These are phyloP conservation scores for Brotula barbata DNA, from an alignment of 2,797 vertebrate genomes.

Conservation along the genomic window DNA sequence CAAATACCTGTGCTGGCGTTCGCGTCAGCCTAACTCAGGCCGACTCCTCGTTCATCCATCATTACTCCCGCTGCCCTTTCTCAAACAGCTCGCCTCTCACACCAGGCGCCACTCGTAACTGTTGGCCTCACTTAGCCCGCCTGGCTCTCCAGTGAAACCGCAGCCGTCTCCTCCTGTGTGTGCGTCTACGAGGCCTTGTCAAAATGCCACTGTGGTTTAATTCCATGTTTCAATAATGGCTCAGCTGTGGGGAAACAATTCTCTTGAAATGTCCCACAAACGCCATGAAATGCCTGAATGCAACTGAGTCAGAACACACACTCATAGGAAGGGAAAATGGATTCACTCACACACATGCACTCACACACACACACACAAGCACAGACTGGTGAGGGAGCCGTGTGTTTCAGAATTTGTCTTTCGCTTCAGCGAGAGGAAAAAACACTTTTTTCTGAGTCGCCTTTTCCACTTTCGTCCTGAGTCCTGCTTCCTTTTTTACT, in stretches of 20 bases:
- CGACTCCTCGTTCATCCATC: neutral
- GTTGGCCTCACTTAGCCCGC: conserved; percentile 50
- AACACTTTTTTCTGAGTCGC: conserved; percentile 59
- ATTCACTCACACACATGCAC: conserved; percentile 1
- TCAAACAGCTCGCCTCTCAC: conserved; percentile 47
- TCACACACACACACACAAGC: neutral
- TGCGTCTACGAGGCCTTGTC: conserved; percentile 55
- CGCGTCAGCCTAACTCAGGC: conserved; percentile 5
- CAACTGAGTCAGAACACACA: conserved; percentile 26
- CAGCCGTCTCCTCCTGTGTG: conserved; percentile 53
- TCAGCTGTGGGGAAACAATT: conserved; percentile 44
- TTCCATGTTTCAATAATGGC: conserved; percentile 59
- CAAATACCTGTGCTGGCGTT: conserved; percentile 26
- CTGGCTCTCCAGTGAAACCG: conserved; percentile 58
- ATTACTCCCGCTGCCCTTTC: conserved; percentile 20
- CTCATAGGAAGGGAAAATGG: conserved; percentile 14
- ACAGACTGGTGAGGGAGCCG: conserved; percentile 19
- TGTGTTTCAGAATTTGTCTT: conserved; percentile 34
- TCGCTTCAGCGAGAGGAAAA: conserved; percentile 45
- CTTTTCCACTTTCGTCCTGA: conserved; percentile 71
- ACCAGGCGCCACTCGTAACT: conserved; percentile 56
- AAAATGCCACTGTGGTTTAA: conserved; percentile 57
- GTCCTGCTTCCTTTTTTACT: conserved; percentile 47
- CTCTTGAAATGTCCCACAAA: conserved; percentile 54
- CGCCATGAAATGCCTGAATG: conserved; percentile 48